Conservation (phyloP, 2,888 invertebrate genomes). For the Gasteruption jaculator region DNA sequence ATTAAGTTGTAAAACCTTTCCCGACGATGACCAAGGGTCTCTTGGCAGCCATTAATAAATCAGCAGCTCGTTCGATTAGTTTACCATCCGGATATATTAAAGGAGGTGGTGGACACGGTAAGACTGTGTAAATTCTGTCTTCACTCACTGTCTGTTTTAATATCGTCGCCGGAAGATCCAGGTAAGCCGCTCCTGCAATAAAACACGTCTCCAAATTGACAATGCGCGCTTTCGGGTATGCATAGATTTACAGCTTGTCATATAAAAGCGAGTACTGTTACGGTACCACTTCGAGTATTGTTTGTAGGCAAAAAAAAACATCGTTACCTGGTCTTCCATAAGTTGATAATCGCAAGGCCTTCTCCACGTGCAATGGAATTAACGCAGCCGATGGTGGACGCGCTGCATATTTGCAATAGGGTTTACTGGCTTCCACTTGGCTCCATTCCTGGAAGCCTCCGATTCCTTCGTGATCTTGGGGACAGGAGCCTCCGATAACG, state of each 20-base stretch:
- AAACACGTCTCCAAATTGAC: too few species aligned
- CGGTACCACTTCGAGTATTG: background rate
- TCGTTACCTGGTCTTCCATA: conserved; percentile 78
- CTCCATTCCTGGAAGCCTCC: conserved; percentile 96
- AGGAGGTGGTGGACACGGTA: conserved; percentile 59
- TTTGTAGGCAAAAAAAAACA: background rate
- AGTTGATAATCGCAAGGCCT: conserved; percentile 77
- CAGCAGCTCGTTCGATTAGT: conserved; percentile 67
- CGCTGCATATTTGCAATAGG: conserved; percentile 88
- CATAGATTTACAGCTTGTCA: too few species aligned
- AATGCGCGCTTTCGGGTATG: too few species aligned
- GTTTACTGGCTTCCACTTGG: conserved; percentile 83
- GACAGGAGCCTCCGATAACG: conserved; percentile 88
- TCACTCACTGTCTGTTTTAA: conserved; percentile 56
- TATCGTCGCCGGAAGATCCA: conserved; percentile 89
- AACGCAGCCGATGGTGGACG: conserved; percentile 77
- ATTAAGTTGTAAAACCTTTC: conserved; percentile 57
- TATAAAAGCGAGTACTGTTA: background rate
- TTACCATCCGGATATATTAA: conserved; percentile 67
- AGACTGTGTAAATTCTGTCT: conserved; percentile 35
- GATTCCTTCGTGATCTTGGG: conserved; percentile 88
- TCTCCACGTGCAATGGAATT: conserved; percentile 88
- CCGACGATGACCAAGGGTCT: conserved; percentile 88
- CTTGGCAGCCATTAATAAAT: conserved; percentile 65
- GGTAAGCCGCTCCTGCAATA: conserved; percentile 64